A percentile compares a stretch with the other conserved stretches of the same genome.
Evolutionary conservation across 2,888 invertebrate genomes (phyloP).

Genomic region (Tuberolachnus salignus): DNA sequence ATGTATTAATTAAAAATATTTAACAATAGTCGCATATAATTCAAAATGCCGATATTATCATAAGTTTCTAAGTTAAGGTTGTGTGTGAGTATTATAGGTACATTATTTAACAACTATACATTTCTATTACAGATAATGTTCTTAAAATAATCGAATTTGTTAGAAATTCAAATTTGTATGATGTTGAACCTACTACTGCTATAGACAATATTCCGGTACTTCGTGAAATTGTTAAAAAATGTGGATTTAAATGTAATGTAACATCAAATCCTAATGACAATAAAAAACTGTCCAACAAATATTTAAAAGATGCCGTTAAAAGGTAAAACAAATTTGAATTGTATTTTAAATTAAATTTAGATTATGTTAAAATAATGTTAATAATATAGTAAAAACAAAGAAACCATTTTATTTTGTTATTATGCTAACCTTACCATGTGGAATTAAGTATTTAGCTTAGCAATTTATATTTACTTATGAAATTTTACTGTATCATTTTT

Average conservation of each 20-base stretch:
- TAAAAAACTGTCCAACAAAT: constrained; percentile 63
- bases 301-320: constrained; percentile 60
- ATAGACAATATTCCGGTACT: constrained; percentile 73
- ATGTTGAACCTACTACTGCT: constrained; percentile 66
- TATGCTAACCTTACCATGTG: neutral
- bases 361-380: too few species aligned
- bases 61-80: constrained; percentile 7
- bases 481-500: constrained; percentile 11
- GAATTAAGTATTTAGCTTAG: neutral
- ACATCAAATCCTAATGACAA: constrained; percentile 66
- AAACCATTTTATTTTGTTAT: too few species aligned
- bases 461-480: too few species aligned
- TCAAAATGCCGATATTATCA: neutral
- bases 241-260: constrained; percentile 70
- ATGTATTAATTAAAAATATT: constrained; percentile 7
- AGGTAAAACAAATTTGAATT: constrained; percentile 6
- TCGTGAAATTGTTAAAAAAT: constrained; percentile 72
- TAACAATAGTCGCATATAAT: neutral
- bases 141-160: constrained; percentile 73
- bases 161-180: constrained; percentile 66
- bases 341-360: constrained; percentile 60
- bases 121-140: constrained; percentile 68
- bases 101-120: constrained; percentile 58
- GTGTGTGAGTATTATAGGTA: neutral
- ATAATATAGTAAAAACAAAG: too few species aligned